Evolutionary conservation across 2,888 invertebrate genomes (phyloP).

Genomic region (Strigamia maritima): DNA sequence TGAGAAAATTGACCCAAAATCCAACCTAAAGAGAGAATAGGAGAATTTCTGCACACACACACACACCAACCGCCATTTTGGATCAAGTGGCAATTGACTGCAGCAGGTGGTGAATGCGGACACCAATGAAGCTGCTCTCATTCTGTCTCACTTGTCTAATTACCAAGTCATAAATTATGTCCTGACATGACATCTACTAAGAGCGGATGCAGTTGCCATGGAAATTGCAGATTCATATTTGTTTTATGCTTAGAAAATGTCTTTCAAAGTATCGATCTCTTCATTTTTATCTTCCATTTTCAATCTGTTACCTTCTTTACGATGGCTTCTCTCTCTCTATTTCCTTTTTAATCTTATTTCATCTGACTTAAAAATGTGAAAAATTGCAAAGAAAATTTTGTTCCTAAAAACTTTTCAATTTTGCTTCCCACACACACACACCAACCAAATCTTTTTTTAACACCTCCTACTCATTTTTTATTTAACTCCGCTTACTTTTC

Average conservation of each 20-base stretch:
- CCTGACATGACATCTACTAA: not conserved
- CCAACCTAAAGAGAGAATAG: not conserved
- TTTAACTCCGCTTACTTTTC: not conserved
- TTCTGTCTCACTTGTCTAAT: slow-evolving; percentile 26
- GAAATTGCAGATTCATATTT: slow-evolving; percentile 24
- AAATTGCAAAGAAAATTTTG: not conserved
- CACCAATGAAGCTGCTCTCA: slow-evolving; percentile 18
- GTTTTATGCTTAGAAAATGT: slow-evolving; percentile 13
- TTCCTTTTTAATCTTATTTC: not conserved
- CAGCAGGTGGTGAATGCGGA: slow-evolving; percentile 3
- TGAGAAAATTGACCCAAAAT: slow-evolving; percentile 5
- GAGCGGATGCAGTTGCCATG: not conserved
- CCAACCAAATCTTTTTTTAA: not conserved
- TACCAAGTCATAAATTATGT: slow-evolving; percentile 9
- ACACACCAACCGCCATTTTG: not conserved
- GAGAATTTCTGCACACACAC: not conserved
- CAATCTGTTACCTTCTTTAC: slow-evolving; percentile 29
- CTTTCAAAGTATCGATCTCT: slow-evolving; percentile 19
- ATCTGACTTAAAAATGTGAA: not conserved
- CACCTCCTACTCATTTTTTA: not conserved
- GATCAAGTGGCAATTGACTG: slow-evolving; percentile 17
- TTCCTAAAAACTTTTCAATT: slow-evolving; percentile 18
- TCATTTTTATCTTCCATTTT: slow-evolving; percentile 13
- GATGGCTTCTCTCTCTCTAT: not conserved
- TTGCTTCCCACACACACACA: too few relatives aligned